These are phyloP conservation scores for Harpalus rufipes DNA, from an alignment of 2,888 invertebrate genomes.

Conservation along the genomic window DNA sequence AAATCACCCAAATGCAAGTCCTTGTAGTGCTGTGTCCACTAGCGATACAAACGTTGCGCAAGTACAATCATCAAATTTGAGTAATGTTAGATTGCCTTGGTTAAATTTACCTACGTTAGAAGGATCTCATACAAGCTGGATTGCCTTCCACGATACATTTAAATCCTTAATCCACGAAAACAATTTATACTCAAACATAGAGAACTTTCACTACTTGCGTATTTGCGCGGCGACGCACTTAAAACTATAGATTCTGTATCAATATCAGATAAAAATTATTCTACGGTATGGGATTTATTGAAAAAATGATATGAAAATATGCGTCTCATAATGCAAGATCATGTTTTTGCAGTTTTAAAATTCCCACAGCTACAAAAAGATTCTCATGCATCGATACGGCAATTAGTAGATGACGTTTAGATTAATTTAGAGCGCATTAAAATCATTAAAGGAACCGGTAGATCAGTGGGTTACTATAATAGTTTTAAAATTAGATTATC, in stretches of 20 bases:
- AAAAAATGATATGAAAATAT: conserved; percentile 66
- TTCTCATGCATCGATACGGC: conserved; percentile 26
- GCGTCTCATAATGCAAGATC: too few relatives aligned
- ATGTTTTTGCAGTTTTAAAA: conserved; percentile 67
- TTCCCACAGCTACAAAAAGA: conserved; percentile 20
- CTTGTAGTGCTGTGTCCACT: neutral
- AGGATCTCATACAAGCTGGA: neutral
- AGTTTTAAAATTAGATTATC: conserved; percentile 69
- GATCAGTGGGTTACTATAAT: conserved; percentile 70
- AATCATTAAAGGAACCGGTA: conserved; percentile 68
- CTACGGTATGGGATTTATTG: conserved; percentile 67
- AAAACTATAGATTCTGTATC: conserved; percentile 62
- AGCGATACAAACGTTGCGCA: neutral
- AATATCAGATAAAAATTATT: conserved; percentile 66
- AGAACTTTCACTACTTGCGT: too few relatives aligned
- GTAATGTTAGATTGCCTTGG: conserved; percentile 12
- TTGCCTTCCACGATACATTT: too few relatives aligned
- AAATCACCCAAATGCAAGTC: conserved; percentile 7
- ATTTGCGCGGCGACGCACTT: conserved; percentile 11
- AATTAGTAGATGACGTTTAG: conserved; percentile 51
- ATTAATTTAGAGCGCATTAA: conserved; percentile 52
- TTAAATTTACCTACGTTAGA: conserved; percentile 13
- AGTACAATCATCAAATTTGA: too few relatives aligned
- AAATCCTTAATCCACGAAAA: conserved; percentile 16
- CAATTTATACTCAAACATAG: too few relatives aligned